Evolutionary conservation across 2,797 vertebrate genomes (phyloP), one percentile per base, ranked within the genome.

Genomic region (Oreonectes daqikongensis): DNA sequence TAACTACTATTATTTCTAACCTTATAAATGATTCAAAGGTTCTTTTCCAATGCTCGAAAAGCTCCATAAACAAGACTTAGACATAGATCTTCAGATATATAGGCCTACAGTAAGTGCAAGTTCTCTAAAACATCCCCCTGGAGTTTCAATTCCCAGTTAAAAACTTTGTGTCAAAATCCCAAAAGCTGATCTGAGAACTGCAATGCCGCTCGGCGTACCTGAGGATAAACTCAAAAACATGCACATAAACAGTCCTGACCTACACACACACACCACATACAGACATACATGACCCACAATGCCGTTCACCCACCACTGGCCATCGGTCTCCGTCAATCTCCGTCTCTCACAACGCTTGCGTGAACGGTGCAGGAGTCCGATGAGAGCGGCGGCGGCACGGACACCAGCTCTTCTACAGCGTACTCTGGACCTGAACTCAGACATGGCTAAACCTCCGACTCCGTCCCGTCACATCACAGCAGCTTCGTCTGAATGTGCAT

Each of bases 361-460:
- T 50, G 86, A 87, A 60, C 83, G 85, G 72, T 87, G 84, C 57
- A 87, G 85, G 64, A 86, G 86, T 81, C 86, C 82, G 53, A 87
- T 87, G 30, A 87, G 82, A 52, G 84, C 84, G 64, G 82, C 86
- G 3, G 80, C 84, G 4, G 86, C 85, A 38, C 84, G 79, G 74
- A 86, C 84, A 52, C 85, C 86, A 2, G 86, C 86, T 79, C 84
- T 79, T 83, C 82, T 83, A 66, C 81, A 83, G 59, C 82, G 85
- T 48, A 86, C 77, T 20, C 85, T 79, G 70, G 82, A 83, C 60
- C 75, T 79, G 18, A 83, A 68, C 66, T 87, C 86, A 69, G 85
- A 88, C 87, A 88, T 90, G 82, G 80, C 81, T 75, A 60, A 59
- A 66, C 53, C 71, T 69, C 46, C 72, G 71, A 68, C 52, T 50